These are phyloP conservation scores for Oreonectes daqikongensis DNA, from an alignment of 2,797 vertebrate species.

Conservation along the genomic window DNA sequence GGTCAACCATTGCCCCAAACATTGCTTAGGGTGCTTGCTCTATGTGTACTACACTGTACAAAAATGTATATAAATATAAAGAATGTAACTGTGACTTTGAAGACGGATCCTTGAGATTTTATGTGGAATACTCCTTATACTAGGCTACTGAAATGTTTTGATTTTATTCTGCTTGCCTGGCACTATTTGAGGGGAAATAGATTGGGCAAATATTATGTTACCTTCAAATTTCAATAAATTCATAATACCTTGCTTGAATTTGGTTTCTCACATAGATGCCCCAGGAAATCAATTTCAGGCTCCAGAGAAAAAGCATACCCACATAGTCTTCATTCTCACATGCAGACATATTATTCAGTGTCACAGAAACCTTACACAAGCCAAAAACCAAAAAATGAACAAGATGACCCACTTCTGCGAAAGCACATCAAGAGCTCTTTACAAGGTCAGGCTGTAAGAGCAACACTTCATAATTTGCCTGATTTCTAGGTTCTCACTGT, in stretches of 20 bases:
- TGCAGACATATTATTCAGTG: conserved; percentile 32
- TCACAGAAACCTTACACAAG: conserved; percentile 22
- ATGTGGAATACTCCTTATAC: not conserved
- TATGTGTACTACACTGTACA: not conserved
- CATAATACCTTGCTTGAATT: conserved; percentile 1
- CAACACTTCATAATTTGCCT: conserved; percentile 8
- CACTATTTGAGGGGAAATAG: not conserved
- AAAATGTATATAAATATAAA: not conserved
- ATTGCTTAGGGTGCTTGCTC: not conserved
- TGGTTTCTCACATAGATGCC: not conserved
- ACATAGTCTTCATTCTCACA: conserved; percentile 12
- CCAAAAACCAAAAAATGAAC: conserved; percentile 12
- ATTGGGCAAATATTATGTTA: not conserved
- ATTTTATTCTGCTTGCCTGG: conserved; percentile 2
- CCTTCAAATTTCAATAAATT: conserved; percentile 9
- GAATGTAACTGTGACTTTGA: not conserved
- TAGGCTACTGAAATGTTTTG: not conserved
- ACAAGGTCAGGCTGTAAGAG: conserved; percentile 27
- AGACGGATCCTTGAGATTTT: not conserved
- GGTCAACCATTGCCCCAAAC: not conserved
- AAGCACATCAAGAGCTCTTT: conserved; percentile 21
- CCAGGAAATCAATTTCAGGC: conserved; percentile 17
- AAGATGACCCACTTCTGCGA: conserved; percentile 33
- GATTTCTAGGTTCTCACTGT: not conserved
- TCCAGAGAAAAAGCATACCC: not conserved